Conservation (phyloP, 2,888 invertebrate species). For the Mylabris sibirica region DNA sequence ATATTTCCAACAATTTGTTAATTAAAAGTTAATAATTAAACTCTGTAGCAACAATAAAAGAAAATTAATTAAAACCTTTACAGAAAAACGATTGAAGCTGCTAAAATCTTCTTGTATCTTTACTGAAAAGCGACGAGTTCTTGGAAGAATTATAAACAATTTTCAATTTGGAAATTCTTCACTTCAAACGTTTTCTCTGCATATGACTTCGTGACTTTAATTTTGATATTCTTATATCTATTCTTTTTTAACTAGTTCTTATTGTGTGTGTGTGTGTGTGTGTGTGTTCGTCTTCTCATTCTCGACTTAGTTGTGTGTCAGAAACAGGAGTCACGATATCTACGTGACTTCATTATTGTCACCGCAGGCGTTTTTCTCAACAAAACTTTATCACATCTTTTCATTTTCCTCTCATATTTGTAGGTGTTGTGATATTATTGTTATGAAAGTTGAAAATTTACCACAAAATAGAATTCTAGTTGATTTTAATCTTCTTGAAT, state of each 20-base stretch:
- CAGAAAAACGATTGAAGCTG: neutral
- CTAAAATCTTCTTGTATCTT: neutral
- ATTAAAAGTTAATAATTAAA: conserved; percentile 7
- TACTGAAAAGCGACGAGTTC: conserved; percentile 7
- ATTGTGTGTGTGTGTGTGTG: too few relatives aligned
- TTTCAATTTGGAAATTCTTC: conserved; percentile 40
- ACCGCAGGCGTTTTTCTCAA: conserved; percentile 36
- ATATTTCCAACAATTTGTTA: neutral
- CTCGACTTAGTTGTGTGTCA: conserved; percentile 30
- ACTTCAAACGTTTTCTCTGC: conserved; percentile 35
- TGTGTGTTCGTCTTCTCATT: conserved; percentile 8
- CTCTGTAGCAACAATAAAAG: neutral
- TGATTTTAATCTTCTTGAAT: neutral
- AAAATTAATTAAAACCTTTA: neutral
- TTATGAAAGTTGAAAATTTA: neutral
- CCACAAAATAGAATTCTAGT: neutral
- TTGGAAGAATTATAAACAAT: conserved; percentile 39
- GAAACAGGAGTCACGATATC: conserved; percentile 31
- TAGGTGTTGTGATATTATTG: conserved; percentile 17
- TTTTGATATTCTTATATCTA: conserved; percentile 32
- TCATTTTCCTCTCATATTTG: conserved; percentile 21
- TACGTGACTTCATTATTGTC: conserved; percentile 45
- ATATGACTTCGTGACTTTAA: conserved; percentile 42
- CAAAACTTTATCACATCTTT: conserved; percentile 35
- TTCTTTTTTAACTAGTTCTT: conserved; percentile 11